Base-by-base conservation (phyloP, 2,888 invertebrate genomes). In the Himalopsyche anomala region DNA sequence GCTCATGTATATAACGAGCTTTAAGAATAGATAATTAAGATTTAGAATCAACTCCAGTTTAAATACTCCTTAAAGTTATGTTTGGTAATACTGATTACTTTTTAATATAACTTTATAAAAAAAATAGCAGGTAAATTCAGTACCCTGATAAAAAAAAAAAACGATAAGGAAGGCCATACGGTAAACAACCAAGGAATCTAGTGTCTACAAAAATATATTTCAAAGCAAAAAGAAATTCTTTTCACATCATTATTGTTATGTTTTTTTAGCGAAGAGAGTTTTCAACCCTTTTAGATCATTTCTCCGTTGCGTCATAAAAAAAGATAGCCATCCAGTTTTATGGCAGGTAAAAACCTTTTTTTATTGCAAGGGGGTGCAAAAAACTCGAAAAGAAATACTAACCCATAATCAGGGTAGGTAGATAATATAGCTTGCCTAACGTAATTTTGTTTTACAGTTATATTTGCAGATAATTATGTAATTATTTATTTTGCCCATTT, bases 401-500 rank as follows among this genome's bases (percentile, higher is more conserved):
- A 62, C 62, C 62, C 11, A 11, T 62, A 62, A 62, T 62, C 62
- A 62, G 62, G 62, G 62, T 28, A 62, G 62, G 62, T 62, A 62
- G 62, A 28, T 62, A 28, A n/a, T 28, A 19, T 19, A 28, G 62
- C 62, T 62, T 62, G 28, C 62, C 62, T 28, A 19, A 62, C 28
- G 19, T 62, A 6, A 62, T 62, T 62, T n/a, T n/a, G 19, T 62
- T 62, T 62, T 19, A 62, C 62, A 62, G 62, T 62, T 62, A 62
- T 62, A 62, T 62, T 62, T 62, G 62, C 62, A 62, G 62, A 19
- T 62, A 62, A n/a, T 19, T 62, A 62, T 62, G 62, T 62, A 62
- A 62, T 62, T 62, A 62, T 62, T 62, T 62, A 62, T 62, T 62
- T 62, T 62, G 62, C 62, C 62, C 62, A 62, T 19, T 62, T 51